phyloP scores from a whole-genome alignment of 2,113 vertebrate species.

The Platycercus adscitus region DNA sequence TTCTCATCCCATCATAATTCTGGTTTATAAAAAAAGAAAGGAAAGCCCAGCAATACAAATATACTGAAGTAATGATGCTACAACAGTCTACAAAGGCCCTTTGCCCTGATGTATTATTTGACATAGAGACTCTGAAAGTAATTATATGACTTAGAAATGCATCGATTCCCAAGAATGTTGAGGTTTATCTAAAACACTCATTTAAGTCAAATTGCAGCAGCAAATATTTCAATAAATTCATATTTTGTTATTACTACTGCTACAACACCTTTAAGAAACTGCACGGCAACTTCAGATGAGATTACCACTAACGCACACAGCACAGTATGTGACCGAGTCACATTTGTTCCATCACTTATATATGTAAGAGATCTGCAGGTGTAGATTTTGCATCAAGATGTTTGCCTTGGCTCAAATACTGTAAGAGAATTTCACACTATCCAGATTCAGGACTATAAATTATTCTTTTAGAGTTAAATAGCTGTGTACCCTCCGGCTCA shows the following conservation, averaged over 20 bases:
- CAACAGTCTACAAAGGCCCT: not conserved
- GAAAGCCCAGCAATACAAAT: not conserved
- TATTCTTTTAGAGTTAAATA: slow-evolving; percentile 5
- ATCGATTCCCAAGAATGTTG: not conserved
- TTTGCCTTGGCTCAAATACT: not conserved
- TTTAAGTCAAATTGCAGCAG: not conserved
- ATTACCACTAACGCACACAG: not conserved
- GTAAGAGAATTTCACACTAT: not conserved
- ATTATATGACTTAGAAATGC: not conserved
- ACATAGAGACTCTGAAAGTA: not conserved
- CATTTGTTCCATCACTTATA: not conserved
- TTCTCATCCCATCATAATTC: not conserved
- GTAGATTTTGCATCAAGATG: not conserved
- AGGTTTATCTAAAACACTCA: not conserved
- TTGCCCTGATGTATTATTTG: not conserved
- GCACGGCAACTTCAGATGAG: not conserved
- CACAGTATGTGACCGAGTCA: not conserved
- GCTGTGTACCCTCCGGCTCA: not conserved
- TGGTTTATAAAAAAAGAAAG: not conserved
- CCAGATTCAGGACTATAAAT: not conserved
- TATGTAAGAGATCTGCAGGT: not conserved
- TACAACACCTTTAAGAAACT: not conserved
- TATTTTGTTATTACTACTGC: not conserved
- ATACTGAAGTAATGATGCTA: not conserved
- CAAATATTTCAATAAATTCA: not conserved